These are phyloP conservation scores for Isaurus tuberculatus DNA, from an alignment of 92 coral and sea anemone genomes.

Conservation along the genomic window DNA sequence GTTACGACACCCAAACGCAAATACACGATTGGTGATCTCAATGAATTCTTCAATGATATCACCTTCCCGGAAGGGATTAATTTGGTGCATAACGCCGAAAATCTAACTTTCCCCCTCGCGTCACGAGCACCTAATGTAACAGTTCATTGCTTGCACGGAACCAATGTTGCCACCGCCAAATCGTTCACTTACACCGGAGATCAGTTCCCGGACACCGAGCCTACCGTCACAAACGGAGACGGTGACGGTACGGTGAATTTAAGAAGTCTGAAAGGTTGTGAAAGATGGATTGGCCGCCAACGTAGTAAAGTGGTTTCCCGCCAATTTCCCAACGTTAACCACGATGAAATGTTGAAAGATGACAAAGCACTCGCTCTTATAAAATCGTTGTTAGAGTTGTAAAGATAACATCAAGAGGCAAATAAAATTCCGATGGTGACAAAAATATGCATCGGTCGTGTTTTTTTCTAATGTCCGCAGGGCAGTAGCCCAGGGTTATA, in stretches of 20 bases:
- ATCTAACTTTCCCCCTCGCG: constrained; percentile 63
- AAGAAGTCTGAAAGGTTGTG: constrained; percentile 78
- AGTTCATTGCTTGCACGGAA: constrained; percentile 74
- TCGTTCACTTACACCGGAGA: constrained; percentile 71
- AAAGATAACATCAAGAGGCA: not conserved
- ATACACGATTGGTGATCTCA: constrained; percentile 75
- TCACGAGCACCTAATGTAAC: constrained; percentile 76
- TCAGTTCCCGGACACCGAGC: constrained; percentile 78
- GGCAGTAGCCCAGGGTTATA: too few species aligned
- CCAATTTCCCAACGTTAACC: constrained; percentile 65
- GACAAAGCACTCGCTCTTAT: constrained; percentile 58
- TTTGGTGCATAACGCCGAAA: constrained; percentile 62
- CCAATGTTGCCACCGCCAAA: constrained; percentile 67
- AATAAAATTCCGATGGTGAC: not conserved
- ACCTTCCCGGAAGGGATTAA: constrained; percentile 69
- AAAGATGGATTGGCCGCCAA: constrained; percentile 71
- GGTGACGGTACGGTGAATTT: constrained; percentile 85
- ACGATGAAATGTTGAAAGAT: constrained; percentile 67
- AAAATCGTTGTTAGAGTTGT: constrained; percentile 53
- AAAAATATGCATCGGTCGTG: not conserved
- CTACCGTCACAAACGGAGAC: constrained; percentile 66
- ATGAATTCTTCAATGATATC: constrained; percentile 73
- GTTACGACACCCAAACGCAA: constrained; percentile 71
- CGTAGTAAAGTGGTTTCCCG: constrained; percentile 49
- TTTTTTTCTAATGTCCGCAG: too few species aligned